These are phyloP conservation scores for Bufo gargarizans DNA, from an alignment of 2,113 vertebrate genomes.

Conservation along the genomic window DNA sequence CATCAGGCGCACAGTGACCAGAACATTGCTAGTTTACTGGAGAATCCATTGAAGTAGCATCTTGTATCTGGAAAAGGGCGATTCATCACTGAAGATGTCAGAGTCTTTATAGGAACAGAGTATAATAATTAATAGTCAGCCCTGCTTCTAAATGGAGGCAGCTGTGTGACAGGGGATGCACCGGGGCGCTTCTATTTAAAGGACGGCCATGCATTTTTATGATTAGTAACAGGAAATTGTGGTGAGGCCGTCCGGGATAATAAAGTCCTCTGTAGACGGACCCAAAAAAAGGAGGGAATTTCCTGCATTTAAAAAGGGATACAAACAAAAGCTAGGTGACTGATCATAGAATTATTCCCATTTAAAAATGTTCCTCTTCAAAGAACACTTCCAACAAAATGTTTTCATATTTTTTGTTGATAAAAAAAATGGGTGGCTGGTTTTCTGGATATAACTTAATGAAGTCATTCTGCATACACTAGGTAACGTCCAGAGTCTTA, in stretches of 20 bases:
- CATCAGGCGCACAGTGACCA: neutral
- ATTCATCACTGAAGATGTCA: neutral
- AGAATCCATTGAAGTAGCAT: neutral
- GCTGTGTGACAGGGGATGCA: neutral
- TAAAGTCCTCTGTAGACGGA: neutral
- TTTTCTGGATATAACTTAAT: too few relatives aligned
- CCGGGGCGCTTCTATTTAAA: neutral
- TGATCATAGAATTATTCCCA: too few relatives aligned
- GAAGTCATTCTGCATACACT: too few relatives aligned
- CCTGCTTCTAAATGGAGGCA: slow-evolving; percentile 1
- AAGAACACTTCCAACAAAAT: too few relatives aligned
- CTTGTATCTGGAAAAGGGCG: neutral
- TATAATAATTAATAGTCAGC: too few relatives aligned
- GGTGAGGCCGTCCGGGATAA: slow-evolving; percentile 20
- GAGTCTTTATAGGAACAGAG: too few relatives aligned
- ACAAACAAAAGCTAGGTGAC: neutral
- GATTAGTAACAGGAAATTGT: slow-evolving; percentile 33
- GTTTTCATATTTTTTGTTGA: too few relatives aligned
- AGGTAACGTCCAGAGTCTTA: too few relatives aligned
- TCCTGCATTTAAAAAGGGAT: slow-evolving; percentile 17
- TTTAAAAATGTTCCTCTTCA: too few relatives aligned
- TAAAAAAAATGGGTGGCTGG: too few relatives aligned
- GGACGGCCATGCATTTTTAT: neutral
- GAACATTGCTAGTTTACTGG: neutral
- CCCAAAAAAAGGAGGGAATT: neutral